These are phyloP conservation scores for Dysmachus trigonus DNA, from an alignment of 2,888 invertebrate species.

Conservation along the genomic window DNA sequence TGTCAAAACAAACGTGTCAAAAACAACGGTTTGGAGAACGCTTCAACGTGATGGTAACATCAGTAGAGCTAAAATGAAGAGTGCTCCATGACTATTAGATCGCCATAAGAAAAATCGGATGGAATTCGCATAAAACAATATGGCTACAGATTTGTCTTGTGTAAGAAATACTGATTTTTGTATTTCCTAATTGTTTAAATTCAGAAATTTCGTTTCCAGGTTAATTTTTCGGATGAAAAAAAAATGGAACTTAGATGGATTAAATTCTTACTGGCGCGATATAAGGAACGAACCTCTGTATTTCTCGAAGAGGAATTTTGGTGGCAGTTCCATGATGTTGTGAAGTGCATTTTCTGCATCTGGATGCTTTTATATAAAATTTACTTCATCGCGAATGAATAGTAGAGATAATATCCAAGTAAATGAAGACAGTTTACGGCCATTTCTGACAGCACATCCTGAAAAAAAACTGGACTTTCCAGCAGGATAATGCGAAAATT, in stretches of 20 bases:
- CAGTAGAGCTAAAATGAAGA: neutral
- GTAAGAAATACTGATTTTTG: neutral
- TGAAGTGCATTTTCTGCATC: neutral
- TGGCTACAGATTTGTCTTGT: neutral
- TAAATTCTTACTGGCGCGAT: neutral
- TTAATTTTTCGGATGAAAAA: neutral
- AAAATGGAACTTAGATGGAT: neutral
- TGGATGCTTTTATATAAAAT: neutral
- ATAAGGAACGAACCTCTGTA: neutral
- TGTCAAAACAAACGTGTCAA: neutral
- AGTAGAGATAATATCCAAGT: too few species aligned
- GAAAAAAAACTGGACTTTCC: too few species aligned
- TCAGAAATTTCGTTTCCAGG: neutral
- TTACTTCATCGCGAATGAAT: too few species aligned
- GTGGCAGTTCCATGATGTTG: neutral
- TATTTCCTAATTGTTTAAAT: neutral
- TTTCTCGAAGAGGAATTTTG: neutral
- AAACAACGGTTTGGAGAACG: conserved; percentile 5
- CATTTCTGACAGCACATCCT: too few species aligned
- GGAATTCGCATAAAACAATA: neutral
- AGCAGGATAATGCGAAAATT: too few species aligned
- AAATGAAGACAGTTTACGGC: too few species aligned
- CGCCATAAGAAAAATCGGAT: neutral
- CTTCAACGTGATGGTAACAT: neutral
- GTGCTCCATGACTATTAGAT: neutral